Base-by-base conservation (phyloP, 2,113 vertebrate species). In the Oxyruncus cristatus region DNA sequence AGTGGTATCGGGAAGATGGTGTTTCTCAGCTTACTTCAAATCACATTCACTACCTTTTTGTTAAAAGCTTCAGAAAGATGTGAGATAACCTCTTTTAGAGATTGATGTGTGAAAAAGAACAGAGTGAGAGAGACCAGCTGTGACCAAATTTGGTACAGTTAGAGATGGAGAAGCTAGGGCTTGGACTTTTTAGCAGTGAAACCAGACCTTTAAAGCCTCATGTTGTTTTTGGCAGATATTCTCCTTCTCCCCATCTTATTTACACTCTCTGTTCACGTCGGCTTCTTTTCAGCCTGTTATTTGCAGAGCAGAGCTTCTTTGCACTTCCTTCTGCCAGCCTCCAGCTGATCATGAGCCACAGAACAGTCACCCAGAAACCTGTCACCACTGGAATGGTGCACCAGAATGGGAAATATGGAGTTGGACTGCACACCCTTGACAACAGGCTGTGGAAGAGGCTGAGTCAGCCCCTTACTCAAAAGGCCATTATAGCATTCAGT, bases 311-410 rank as follows among this genome's bases (percentile, higher is more conserved):
- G 95, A 96, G 72, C 88, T 96, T 95, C 93, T 97, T 94, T 96
- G 91, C 95, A 95, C 91, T 95, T 96, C 93, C 76, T 94, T 93
- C 91, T 96, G 95, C 93, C 95, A 97, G 95, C 85, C 95, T 96
- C 95, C 95, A 95, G 95, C 95, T 96, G 92, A 97, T 96, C 93
- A 88, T 96, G 83, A 97, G 95, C 95, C 91, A 95, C 73, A 72
- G 95, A 97, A 94, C 95, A 96, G 93, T 96, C 95, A 97, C 95
- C 90, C 93, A 97, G 96, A 95, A 97, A 97, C 93, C 94, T 97
- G 96, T 96, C 96, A 95, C 93, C 93, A 95, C 95, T 96, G 96
- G 95, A 97, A 94, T 67, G 55, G 95, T 86, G 76, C 83, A 81
- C 75, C 83, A 96, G 96, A 94, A 94, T 3, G 68, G 66, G 82